These are phyloP conservation scores for Mechanitis mazaeus DNA, from an alignment of 2,888 invertebrate species.

Conservation along the genomic window DNA sequence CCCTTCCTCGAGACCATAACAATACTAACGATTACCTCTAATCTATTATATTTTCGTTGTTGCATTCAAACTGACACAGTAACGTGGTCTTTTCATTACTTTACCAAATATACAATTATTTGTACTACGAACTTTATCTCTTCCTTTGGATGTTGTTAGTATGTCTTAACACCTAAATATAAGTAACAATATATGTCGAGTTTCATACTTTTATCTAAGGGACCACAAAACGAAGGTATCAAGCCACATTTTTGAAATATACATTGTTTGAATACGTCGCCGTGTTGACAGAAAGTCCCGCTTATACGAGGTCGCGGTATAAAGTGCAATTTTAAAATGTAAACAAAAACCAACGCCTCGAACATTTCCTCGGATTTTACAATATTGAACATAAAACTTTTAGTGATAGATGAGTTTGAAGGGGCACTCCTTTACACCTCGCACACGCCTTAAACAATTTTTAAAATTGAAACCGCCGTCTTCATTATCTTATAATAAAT, in stretches of 20 bases:
- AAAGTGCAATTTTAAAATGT: slow-evolving; percentile 76
- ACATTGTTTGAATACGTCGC: slow-evolving; percentile 68
- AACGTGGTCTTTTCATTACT: too few species aligned
- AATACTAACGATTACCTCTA: too few species aligned
- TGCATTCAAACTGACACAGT: too few species aligned
- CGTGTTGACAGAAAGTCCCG: slow-evolving; percentile 61
- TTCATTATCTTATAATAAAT: not conserved
- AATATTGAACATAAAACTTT: slow-evolving; percentile 4
- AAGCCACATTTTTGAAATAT: slow-evolving; percentile 58
- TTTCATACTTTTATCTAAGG: slow-evolving; percentile 24
- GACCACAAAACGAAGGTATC: slow-evolving; percentile 47
- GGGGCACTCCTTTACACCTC: slow-evolving; percentile 6
- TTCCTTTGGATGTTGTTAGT: too few species aligned
- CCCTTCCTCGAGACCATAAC: too few species aligned
- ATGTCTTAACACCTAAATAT: slow-evolving; percentile 6
- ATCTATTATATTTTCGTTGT: too few species aligned
- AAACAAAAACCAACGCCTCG: slow-evolving; percentile 68
- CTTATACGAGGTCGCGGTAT: slow-evolving; percentile 62
- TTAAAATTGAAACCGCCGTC: not conserved
- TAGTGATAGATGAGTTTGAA: slow-evolving; percentile 5
- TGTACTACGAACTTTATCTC: too few species aligned
- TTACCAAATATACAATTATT: too few species aligned
- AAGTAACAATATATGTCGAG: slow-evolving; percentile 5
- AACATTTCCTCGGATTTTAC: slow-evolving; percentile 14
- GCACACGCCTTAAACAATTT: slow-evolving; percentile 1